Evolutionary conservation across 1,140 invertebrate species (phyloP), one percentile per base, ranked within the genome.

Genomic region (Drosophila bocki): DNA sequence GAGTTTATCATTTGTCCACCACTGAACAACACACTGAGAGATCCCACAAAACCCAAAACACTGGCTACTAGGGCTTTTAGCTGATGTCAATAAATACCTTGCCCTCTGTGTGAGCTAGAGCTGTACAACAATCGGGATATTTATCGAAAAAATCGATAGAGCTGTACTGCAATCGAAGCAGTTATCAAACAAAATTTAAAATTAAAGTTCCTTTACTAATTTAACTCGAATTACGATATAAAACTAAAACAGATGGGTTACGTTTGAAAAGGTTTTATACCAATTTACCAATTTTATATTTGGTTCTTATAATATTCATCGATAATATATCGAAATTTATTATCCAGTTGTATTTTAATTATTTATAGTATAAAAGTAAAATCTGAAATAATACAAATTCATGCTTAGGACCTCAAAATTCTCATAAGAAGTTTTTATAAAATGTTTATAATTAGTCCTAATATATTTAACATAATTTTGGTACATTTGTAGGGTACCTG

Each of bases 1-100:
- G 62, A 61, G 59, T 74, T 85, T 78, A 70, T 75, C 82, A 85
- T 81, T 85, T 83, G 58, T 77, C 39, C 41, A 48, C 61, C 54
- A 75, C 65, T 19, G 37, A 44, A 54, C 33, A 51, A 59, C n/a
- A 57, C 59, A 60, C 59, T 11, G 11, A 72, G 42, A 44, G 44
- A n/a, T 37, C 47, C 44, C 42, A 29, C 26, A 37, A 33, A 42
- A 29, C 32, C 33, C 17, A 35, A 54, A 11, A 75, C 56, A 60
- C 59, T 75, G 53, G 68, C 74, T 78, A 77, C 62, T 77, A 77
- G 74, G 75, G 75, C 75, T 69, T 77, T 32, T 77, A 77, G 48
- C 48, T 76, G 53, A 77, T 68, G 42, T 54, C 50, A 53, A 63
- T 53, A 51, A 44, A 19, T 39, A 42, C 50, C 15, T 15, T 26